Percentiles rank a stretch among this genome's conserved stretches.
These are phyloP conservation scores for Brachirus orientalis DNA, from an alignment of 2,113 vertebrate genomes.

Conservation along the genomic window DNA sequence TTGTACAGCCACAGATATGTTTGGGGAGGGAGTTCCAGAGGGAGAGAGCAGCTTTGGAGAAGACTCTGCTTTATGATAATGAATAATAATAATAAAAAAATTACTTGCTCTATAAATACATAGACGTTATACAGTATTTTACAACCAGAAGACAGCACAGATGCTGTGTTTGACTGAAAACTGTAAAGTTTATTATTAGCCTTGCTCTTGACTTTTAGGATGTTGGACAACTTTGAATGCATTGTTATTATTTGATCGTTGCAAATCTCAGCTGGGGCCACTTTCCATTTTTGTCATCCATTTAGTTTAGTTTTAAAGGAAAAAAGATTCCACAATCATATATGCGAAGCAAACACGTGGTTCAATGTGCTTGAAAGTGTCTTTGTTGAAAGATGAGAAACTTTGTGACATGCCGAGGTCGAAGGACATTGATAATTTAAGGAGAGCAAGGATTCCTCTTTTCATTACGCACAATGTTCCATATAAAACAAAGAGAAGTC, in stretches of 20 bases:
- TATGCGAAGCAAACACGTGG: slow-evolving; percentile 33
- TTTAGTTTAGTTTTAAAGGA: slow-evolving; percentile 48
- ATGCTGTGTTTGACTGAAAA: neutral
- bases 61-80: no score
- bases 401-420: slow-evolving; percentile 57
- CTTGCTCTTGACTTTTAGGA: neutral
- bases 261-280: slow-evolving; percentile 36
- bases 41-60: no score
- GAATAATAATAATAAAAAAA: no score
- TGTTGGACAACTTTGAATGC: neutral
- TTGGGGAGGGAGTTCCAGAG: no score
- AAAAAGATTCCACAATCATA: slow-evolving; percentile 52
- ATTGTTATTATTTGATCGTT: slow-evolving; percentile 42
- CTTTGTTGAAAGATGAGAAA: slow-evolving; percentile 62
- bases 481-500: slow-evolving; percentile 58
- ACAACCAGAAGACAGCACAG: no score
- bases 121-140: no score
- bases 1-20: no score
- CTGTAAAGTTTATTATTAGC: neutral
- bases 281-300: slow-evolving; percentile 41
- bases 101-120: no score
- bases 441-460: slow-evolving; percentile 68
- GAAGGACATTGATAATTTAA: slow-evolving; percentile 68
- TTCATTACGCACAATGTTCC: slow-evolving; percentile 57
- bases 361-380: slow-evolving; percentile 55